phyloP scores from a whole-genome alignment of 2,113 vertebrate species.

The Sceloporus undulatus region DNA sequence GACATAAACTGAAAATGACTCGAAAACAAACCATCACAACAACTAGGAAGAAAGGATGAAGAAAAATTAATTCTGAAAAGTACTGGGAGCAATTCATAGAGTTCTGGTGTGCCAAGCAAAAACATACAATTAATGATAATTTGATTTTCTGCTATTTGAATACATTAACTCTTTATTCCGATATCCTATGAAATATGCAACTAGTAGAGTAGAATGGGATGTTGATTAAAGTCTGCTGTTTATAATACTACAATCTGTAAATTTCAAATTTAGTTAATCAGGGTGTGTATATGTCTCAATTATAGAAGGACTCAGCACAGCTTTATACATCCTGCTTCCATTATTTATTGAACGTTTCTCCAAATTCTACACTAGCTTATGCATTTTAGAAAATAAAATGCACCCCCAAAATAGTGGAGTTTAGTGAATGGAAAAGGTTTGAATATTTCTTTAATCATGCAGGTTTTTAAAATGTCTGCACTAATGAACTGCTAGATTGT shows the following conservation, averaged over 20 bases:
- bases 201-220: not conserved
- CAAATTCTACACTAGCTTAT: not conserved
- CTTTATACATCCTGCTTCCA: not conserved
- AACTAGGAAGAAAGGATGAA: not conserved
- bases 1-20: too few relatives aligned
- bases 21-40: too few relatives aligned
- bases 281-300: not conserved
- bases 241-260: not conserved
- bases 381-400: conserved; percentile 46
- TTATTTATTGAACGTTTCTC: not conserved
- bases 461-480: conserved; percentile 62
- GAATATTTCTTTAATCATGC: conserved; percentile 55
- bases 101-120: not conserved
- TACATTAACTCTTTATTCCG: not conserved
- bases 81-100: not conserved
- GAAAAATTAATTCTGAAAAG: conserved; percentile 11
- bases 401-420: conserved; percentile 51
- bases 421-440: conserved; percentile 33
- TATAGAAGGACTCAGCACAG: not conserved
- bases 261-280: conserved; percentile 1
- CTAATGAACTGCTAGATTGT: conserved; percentile 63
- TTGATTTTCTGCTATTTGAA: not conserved
- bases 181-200: not conserved
- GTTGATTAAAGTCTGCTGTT: not conserved
- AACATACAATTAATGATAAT: not conserved